Percentiles rank a stretch among this genome's conserved stretches.
Conservation (phyloP, 1,140 invertebrate species). For the Gonioctena quinquepunctata region DNA sequence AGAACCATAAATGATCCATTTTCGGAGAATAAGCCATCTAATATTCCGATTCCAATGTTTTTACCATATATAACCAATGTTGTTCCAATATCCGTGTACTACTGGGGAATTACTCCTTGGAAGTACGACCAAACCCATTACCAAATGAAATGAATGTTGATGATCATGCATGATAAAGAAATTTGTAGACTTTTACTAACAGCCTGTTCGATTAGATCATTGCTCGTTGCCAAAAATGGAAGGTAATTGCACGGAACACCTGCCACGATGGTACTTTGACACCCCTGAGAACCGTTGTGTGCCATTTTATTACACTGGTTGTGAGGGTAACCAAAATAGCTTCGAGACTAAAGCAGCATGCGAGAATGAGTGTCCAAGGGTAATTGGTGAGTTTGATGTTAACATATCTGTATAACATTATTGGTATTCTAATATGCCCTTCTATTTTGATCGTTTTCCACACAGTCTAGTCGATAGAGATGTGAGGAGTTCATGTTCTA, state of each 20-base stretch:
- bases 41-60: too few relatives aligned
- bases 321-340: slow-evolving; percentile 87
- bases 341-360: slow-evolving; percentile 80
- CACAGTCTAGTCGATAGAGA: too few relatives aligned
- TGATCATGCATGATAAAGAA: too few relatives aligned
- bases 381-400: slow-evolving; percentile 69
- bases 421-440: too few relatives aligned
- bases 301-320: slow-evolving; percentile 94
- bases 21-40: too few relatives aligned
- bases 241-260: slow-evolving; percentile 79
- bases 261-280: slow-evolving; percentile 87
- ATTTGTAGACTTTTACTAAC: neutral
- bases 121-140: too few relatives aligned
- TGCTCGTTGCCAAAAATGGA: slow-evolving; percentile 78
- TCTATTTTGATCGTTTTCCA: too few relatives aligned
- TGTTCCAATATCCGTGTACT: too few relatives aligned
- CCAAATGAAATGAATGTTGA: too few relatives aligned
- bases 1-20: too few relatives aligned
- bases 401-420: neutral
- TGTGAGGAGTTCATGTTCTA: neutral
- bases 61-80: too few relatives aligned
- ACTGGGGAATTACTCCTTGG: too few relatives aligned
- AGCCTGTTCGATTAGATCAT: slow-evolving; percentile 62
- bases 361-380: slow-evolving; percentile 76
- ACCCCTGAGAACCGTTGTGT: slow-evolving; percentile 82